Evolutionary conservation across 64 coral and sea anemone species (phyloP).

Genomic region (Pocillopora verrucosa): DNA sequence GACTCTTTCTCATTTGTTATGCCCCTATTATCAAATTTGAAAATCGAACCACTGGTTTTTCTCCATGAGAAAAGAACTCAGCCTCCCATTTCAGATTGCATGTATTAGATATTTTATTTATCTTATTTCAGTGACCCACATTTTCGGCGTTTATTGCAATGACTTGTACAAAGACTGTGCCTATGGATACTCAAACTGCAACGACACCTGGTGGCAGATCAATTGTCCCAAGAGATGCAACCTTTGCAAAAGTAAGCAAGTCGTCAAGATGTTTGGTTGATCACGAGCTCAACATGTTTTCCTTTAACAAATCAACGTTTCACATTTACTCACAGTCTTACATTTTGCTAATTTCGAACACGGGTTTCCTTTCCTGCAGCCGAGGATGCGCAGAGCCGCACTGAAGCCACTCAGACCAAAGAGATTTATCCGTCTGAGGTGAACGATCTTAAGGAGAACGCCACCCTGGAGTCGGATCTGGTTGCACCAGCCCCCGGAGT

Average conservation of each 20-base stretch:
- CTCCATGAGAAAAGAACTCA: too few species aligned
- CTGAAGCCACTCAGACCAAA: neutral
- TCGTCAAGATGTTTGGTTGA: too few species aligned
- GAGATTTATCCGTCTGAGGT: conserved; percentile 56
- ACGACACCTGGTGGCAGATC: conserved; percentile 63
- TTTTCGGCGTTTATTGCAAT: conserved; percentile 64
- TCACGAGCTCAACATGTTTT: too few species aligned
- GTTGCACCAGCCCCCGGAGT: conserved; percentile 65
- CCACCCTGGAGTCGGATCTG: conserved; percentile 62
- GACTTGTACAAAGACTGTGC: conserved; percentile 54
- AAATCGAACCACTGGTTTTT: too few species aligned
- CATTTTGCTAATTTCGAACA: too few species aligned
- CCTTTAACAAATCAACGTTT: too few species aligned
- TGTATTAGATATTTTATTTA: neutral
- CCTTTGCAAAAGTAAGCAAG: conserved; percentile 48
- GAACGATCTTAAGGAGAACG: conserved; percentile 55
- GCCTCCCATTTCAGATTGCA: too few species aligned
- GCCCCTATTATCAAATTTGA: too few species aligned
- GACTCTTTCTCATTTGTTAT: too few species aligned
- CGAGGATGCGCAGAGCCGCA: conserved; percentile 7
- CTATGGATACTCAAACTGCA: conserved; percentile 53
- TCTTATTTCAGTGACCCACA: conserved; percentile 41
- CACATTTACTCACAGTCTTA: too few species aligned
- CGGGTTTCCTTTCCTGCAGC: neutral
- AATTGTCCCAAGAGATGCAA: conserved; percentile 59